phyloP scores from a whole-genome alignment of 1,140 invertebrate species.

The Thaumatotibia leucotreta region DNA sequence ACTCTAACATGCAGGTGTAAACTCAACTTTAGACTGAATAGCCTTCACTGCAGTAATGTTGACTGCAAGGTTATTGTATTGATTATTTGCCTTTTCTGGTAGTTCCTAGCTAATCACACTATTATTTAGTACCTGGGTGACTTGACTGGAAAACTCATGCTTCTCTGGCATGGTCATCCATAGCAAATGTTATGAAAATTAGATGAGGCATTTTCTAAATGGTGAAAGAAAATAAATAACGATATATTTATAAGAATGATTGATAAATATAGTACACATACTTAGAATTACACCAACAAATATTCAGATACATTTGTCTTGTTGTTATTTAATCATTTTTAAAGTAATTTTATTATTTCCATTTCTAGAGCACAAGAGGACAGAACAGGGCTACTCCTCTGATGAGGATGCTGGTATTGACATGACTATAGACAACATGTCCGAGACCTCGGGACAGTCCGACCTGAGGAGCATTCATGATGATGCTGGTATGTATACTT shows the following conservation, averaged over 20 bases:
- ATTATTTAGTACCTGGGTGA: not conserved
- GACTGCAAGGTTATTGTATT: not conserved
- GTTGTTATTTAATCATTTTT: too few relatives aligned
- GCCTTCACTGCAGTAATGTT: not conserved
- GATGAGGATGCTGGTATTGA: constrained; percentile 69
- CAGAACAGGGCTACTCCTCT: constrained; percentile 59
- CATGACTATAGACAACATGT: constrained; percentile 65
- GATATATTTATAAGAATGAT: too few relatives aligned
- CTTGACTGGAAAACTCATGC: too few relatives aligned
- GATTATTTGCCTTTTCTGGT: not conserved
- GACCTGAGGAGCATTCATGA: constrained; percentile 65
- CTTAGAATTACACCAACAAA: too few relatives aligned
- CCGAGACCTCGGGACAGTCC: constrained; percentile 59
- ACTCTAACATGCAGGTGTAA: too few relatives aligned
- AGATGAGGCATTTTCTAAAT: too few relatives aligned
- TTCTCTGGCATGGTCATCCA: not conserved
- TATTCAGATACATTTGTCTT: too few relatives aligned
- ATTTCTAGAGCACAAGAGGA: constrained; percentile 60
- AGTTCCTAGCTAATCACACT: not conserved
- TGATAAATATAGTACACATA: too few relatives aligned
- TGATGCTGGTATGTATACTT: constrained; percentile 43
- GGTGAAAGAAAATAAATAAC: too few relatives aligned
- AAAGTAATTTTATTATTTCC: constrained; percentile 13
- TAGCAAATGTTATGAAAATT: not conserved
- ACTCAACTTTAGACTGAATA: not conserved